Conservation (phyloP, 2,797 vertebrate genomes). For the Takifugu rubripes region DNA sequence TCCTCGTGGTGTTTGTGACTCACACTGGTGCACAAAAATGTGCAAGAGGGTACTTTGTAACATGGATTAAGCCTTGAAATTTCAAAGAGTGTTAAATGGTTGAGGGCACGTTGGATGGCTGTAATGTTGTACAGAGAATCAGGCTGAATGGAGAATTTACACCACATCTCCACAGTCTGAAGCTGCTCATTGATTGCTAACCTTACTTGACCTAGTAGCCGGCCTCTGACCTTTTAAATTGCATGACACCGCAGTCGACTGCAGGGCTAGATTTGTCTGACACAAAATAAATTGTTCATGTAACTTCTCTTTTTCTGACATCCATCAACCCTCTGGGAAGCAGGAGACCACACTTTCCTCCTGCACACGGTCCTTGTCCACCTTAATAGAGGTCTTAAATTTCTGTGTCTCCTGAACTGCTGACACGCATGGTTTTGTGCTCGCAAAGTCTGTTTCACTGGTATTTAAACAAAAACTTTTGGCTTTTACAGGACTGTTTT, state of each 20-base stretch:
- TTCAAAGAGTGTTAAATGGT: no score
- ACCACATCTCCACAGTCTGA: no score
- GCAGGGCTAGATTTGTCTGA: slow-evolving; percentile 12
- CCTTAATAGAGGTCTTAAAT: background rate
- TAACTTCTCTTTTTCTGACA: slow-evolving; percentile 28
- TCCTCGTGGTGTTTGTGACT: no score
- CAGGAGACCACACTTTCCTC: slow-evolving; percentile 7
- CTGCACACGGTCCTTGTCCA: slow-evolving; percentile 10
- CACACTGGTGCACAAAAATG: no score
- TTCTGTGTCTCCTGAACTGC: background rate
- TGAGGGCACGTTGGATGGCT: no score
- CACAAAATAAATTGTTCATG: slow-evolving; percentile 31
- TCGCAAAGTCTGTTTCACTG: background rate
- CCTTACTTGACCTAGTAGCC: slow-evolving; percentile 41
- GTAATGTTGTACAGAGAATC: no score
- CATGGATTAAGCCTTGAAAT: no score
- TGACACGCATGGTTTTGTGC: background rate
- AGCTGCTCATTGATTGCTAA: slow-evolving; percentile 17
- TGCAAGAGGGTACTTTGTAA: no score
- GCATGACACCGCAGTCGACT: background rate
- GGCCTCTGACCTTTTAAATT: slow-evolving; percentile 26
- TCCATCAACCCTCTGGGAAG: slow-evolving; percentile 26
- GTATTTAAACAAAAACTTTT: slow-evolving; percentile 5
- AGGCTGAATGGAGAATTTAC: no score
- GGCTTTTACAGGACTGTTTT: slow-evolving; percentile 20